phyloP scores from a whole-genome alignment of 2,888 invertebrate species.

The Masnerella sp. region DNA sequence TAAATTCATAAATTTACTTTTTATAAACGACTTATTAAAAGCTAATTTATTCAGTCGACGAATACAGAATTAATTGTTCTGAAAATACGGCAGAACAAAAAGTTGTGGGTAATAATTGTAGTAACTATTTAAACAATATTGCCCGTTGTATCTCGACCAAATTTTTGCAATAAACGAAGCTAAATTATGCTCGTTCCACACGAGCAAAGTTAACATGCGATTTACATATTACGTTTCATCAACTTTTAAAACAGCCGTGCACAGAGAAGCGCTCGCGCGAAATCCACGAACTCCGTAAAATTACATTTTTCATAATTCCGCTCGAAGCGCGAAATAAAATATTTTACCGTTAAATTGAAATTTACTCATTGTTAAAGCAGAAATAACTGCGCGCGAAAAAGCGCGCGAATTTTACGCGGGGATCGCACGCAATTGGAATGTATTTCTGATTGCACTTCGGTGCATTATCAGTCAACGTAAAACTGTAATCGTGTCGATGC shows the following conservation, averaged over 20 bases:
- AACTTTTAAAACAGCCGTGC: slow-evolving; percentile 3
- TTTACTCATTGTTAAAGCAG: slow-evolving; percentile 21
- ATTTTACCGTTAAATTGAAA: slow-evolving; percentile 21
- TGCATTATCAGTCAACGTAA: slow-evolving; percentile 37
- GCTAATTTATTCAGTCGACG: no score
- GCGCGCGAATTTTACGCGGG: slow-evolving; percentile 4
- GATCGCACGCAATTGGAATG: slow-evolving; percentile 37
- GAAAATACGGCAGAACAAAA: no score
- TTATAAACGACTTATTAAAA: no score
- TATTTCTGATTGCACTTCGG: slow-evolving; percentile 33
- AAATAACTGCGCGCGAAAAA: slow-evolving; percentile 11
- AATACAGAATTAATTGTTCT: no score
- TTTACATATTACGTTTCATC: slow-evolving; percentile 9
- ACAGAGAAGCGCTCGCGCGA: background rate
- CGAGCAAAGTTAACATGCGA: slow-evolving; percentile 7
- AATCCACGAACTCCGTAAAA: slow-evolving; percentile 3
- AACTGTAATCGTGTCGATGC: slow-evolving; percentile 61
- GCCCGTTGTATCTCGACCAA: no score
- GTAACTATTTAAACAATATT: no score
- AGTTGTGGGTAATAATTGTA: no score
- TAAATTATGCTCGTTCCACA: background rate
- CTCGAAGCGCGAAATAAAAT: slow-evolving; percentile 4
- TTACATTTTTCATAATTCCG: slow-evolving; percentile 26
- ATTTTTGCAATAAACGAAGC: background rate
- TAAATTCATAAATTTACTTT: no score